Percentiles rank a stretch among this genome's conserved stretches.
Evolutionary conservation across 2,888 invertebrate genomes (phyloP).

Genomic region (Euproctis similis): DNA sequence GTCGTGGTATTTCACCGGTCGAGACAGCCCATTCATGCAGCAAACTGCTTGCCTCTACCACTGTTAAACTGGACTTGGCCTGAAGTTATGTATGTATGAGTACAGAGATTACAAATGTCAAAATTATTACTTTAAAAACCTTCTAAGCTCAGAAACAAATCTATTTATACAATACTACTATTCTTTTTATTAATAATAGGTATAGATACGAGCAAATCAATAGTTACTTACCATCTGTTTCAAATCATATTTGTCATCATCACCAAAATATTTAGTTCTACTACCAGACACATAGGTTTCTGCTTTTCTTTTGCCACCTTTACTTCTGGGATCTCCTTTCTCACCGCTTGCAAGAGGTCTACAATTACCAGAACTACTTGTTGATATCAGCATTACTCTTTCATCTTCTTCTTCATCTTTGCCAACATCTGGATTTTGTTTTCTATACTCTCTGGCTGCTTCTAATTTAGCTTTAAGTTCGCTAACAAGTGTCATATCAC

Average conservation of each 20-base stretch:
- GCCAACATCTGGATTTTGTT: conserved; percentile 50
- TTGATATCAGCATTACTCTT: conserved; percentile 80
- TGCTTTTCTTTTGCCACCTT: conserved; percentile 70
- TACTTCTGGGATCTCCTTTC: conserved; percentile 57
- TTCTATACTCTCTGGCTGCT: conserved; percentile 76
- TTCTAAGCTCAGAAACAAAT: too few species aligned
- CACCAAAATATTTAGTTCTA: conserved; percentile 88
- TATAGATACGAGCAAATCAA: background rate
- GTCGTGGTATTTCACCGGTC: too few species aligned
- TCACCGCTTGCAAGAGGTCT: conserved; percentile 76
- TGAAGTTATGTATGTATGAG: too few species aligned
- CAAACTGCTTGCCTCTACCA: too few species aligned
- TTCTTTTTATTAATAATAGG: background rate
- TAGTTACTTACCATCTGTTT: conserved; percentile 85
- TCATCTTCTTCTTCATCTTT: conserved; percentile 63
- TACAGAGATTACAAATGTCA: too few species aligned
- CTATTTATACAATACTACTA: too few species aligned
- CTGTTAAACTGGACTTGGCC: too few species aligned
- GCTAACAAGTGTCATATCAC: conserved; percentile 80
- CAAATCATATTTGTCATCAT: conserved; percentile 91
- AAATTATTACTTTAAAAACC: too few species aligned
- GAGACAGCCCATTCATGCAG: too few species aligned
- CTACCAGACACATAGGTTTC: conserved; percentile 85
- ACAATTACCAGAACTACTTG: conserved; percentile 80
- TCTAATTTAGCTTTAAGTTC: conserved; percentile 86